Evolutionary conservation across 2,113 vertebrate genomes (phyloP).

Genomic region (Elephantulus edwardii): DNA sequence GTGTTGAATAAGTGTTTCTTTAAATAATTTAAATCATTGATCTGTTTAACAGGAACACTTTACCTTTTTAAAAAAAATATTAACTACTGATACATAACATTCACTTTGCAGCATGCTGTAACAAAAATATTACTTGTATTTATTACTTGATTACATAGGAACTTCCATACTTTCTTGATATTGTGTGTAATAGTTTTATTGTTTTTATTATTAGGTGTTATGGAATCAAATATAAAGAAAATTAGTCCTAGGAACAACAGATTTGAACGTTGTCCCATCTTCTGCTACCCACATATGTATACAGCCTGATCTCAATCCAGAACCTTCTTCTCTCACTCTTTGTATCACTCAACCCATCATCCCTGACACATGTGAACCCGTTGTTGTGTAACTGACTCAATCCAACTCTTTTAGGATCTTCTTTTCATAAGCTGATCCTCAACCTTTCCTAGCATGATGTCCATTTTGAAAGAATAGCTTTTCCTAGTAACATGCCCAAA

Average conservation of each 20-base stretch:
- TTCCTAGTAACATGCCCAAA: too few relatives aligned
- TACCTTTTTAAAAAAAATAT: background rate
- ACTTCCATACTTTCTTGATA: background rate
- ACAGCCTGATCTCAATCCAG: background rate
- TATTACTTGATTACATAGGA: background rate
- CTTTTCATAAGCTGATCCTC: too few relatives aligned
- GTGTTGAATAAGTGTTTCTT: background rate
- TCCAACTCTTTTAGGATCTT: too few relatives aligned
- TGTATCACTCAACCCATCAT: background rate
- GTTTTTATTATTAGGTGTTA: too few relatives aligned
- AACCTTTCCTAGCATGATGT: too few relatives aligned
- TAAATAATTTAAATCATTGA: background rate
- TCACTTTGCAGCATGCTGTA: background rate
- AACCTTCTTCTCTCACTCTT: background rate
- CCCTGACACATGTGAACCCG: too few relatives aligned
- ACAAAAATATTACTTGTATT: background rate
- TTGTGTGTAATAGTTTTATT: background rate
- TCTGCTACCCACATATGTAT: background rate
- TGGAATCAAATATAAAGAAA: too few relatives aligned
- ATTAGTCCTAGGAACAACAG: too few relatives aligned
- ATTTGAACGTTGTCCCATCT: too few relatives aligned
- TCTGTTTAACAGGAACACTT: slow-evolving; percentile 13
- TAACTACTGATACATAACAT: background rate
- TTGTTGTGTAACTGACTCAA: too few relatives aligned
- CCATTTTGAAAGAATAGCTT: too few relatives aligned